Evolutionary conservation across 2,797 vertebrate genomes (phyloP), one percentile per base, ranked within the genome.

Genomic region (Enteromius anoplus): DNA sequence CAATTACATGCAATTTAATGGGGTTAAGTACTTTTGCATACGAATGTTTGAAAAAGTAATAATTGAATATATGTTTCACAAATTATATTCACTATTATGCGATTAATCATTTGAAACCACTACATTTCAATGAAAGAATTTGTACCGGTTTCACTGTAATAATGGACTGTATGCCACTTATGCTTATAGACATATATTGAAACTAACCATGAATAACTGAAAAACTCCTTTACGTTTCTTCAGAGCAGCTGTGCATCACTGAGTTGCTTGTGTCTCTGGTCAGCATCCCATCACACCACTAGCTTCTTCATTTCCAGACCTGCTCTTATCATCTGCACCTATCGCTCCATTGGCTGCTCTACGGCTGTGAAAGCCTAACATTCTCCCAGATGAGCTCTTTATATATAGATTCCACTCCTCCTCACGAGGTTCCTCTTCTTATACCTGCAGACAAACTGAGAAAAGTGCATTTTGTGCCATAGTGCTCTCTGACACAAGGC

Each of bases 261-360:
- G 29, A 60, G n/a, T 53, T 29, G n/a, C n/a, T 80, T 0, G 4
- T 60, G 34, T 64, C 69, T 81, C 60, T 86, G 85, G 85, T 84
- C 66, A 86, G 78, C 70, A 11, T 88, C 81, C 84, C 70, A 40
- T 85, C 76, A 71, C 80, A 82, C 82, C 62, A 86, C 85, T 68
- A 77, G 81, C 49, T 34, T 17, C 65, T 69, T 84, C 17, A 81
- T 55, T 70, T 86, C 45, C 69, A 84, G 70, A 62, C 64, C 86
- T 76, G 73, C 65, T 76, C 49, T 45, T 82, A 86, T 83, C 81
- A 81, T 62, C 53, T 12, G 11, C 58, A 77, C 84, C 86, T 84
- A 87, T 84, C 76, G 69, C 32, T 73, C 71, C 60, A 75, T 49
- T 62, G 51, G 62, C 49, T 62, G 34, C 40, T 82, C 58, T 51